Conservation (phyloP, 2,888 invertebrate genomes). For the Tenthredo scrophulariae region DNA sequence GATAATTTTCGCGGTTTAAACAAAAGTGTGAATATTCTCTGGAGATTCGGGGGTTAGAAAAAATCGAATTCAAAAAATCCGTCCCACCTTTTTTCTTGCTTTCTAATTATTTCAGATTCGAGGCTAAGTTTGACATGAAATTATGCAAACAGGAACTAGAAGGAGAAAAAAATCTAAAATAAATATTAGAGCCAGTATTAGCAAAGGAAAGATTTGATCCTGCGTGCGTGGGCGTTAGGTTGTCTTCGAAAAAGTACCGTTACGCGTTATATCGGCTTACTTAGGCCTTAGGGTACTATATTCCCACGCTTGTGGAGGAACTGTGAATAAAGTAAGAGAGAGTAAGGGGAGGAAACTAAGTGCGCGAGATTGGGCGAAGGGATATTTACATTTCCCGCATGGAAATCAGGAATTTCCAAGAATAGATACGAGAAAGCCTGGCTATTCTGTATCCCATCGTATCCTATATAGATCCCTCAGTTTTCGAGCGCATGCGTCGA, state of each 20-base stretch:
- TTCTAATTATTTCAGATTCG: not conserved
- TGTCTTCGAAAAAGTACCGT: not conserved
- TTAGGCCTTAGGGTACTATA: not conserved
- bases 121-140: too few relatives aligned
- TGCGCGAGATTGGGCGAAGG: conserved; percentile 42
- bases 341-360: not conserved
- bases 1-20: not conserved
- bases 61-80: not conserved
- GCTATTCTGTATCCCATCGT: not conserved
- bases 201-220: not conserved
- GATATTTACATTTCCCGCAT: conserved; percentile 55
- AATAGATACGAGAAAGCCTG: conserved; percentile 12
- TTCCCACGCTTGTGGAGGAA: not conserved
- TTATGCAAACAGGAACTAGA: too few relatives aligned
- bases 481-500: conserved; percentile 6
- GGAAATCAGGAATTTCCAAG: conserved; percentile 50
- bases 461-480: not conserved
- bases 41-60: not conserved
- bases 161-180: not conserved
- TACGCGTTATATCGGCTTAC: not conserved
- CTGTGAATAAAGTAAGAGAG: not conserved
- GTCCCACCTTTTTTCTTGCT: not conserved
- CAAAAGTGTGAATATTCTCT: not conserved
- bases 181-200: not conserved
- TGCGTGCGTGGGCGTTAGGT: too few relatives aligned